A percentile compares a stretch with the other conserved stretches of the same genome.
These are phyloP conservation scores for Lordiphosa andalusiaca DNA, from an alignment of 2,888 invertebrate species.

Conservation along the genomic window DNA sequence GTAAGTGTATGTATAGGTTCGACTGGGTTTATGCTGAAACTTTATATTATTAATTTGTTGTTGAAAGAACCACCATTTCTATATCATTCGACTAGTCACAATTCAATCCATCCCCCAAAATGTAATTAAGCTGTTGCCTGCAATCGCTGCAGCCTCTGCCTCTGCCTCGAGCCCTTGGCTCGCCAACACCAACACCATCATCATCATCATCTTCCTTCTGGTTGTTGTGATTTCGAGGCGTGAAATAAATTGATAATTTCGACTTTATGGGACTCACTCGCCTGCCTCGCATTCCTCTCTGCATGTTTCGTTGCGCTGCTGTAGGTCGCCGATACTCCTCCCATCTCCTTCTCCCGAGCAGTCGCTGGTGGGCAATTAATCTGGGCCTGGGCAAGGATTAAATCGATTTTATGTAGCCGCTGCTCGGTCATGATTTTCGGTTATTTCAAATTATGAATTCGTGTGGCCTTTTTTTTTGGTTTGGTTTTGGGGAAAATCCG, in stretches of 20 bases:
- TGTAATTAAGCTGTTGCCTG: constrained; percentile 72
- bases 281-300: constrained; percentile 40
- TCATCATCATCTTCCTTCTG: constrained; percentile 14
- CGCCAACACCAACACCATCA: constrained; percentile 4
- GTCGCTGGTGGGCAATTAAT: constrained; percentile 63
- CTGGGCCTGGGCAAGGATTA: constrained; percentile 65
- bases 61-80: neutral
- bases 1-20: too few species aligned
- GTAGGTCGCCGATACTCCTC: constrained; percentile 56
- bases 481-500: constrained; percentile 9
- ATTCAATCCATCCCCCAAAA: constrained; percentile 16
- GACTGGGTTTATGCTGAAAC: too few species aligned
- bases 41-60: too few species aligned
- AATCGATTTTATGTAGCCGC: constrained; percentile 67
- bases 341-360: constrained; percentile 3
- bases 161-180: constrained; percentile 12
- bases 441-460: constrained; percentile 40
- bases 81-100: neutral
- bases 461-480: constrained; percentile 25
- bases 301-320: constrained; percentile 52
- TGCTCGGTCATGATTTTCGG: constrained; percentile 44
- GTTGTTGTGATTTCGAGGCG: constrained; percentile 69
- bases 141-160: constrained; percentile 7
- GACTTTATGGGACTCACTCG: constrained; percentile 69
- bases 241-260: constrained; percentile 77